These are phyloP conservation scores for Drosophila micromelanica DNA, from an alignment of 1,140 invertebrate genomes.

Conservation along the genomic window DNA sequence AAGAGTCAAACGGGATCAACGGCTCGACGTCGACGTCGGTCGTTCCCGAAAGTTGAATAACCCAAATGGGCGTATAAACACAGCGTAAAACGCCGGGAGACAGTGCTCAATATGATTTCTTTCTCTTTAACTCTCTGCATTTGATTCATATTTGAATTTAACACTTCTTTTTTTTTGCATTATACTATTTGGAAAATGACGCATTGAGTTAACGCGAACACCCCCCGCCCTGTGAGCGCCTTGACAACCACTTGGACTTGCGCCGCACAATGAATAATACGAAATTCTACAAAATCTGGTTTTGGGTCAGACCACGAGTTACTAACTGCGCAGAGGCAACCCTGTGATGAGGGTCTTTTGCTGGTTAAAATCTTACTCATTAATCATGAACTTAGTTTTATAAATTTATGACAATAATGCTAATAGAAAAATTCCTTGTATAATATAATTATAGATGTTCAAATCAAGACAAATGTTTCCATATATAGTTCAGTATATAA, in stretches of 20 bases:
- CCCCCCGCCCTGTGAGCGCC: background rate
- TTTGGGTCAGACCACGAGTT: background rate
- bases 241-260: background rate
- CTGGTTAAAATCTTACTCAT: too few relatives aligned
- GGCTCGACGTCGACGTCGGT: slow-evolving; percentile 48
- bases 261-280: slow-evolving; percentile 12
- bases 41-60: slow-evolving; percentile 79
- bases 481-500: background rate
- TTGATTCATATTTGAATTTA: slow-evolving; percentile 41
- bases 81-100: slow-evolving; percentile 43
- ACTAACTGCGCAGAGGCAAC: background rate
- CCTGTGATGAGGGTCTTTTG: background rate
- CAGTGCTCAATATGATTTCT: slow-evolving; percentile 10
- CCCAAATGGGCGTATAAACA: slow-evolving; percentile 79
- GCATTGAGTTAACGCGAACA: slow-evolving; percentile 9
- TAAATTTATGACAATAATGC: too few relatives aligned
- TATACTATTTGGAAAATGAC: slow-evolving; percentile 46
- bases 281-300: slow-evolving; percentile 8
- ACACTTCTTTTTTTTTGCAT: slow-evolving; percentile 53
- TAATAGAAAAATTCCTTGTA: too few relatives aligned
- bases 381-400: too few relatives aligned
- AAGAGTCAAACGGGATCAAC: slow-evolving; percentile 78
- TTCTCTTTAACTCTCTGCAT: slow-evolving; percentile 3
- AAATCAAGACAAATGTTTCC: background rate
- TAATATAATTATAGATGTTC: too few relatives aligned